Conservation (phyloP, 2,113 vertebrate genomes). For the Chlorocebus sabaeus region DNA sequence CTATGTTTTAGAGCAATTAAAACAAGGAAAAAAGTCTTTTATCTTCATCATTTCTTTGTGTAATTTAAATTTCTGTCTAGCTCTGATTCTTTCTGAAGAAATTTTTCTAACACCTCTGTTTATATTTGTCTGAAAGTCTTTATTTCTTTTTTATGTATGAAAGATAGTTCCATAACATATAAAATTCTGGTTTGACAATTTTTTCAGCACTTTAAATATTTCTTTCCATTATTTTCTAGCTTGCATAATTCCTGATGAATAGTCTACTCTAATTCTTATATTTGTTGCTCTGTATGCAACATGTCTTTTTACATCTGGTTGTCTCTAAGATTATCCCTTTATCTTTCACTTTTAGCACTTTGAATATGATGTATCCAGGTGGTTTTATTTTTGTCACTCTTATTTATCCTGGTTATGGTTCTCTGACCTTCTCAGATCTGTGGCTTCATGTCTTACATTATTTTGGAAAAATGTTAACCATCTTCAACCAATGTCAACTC, state of each 20-base stretch:
- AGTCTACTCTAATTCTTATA: neutral
- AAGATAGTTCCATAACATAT: neutral
- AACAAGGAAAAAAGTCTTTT: neutral
- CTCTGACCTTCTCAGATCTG: neutral
- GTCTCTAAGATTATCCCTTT: neutral
- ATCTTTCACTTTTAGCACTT: neutral
- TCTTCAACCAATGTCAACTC: neutral
- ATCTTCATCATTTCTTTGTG: neutral
- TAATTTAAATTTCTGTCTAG: neutral
- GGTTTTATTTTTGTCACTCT: neutral
- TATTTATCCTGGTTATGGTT: neutral
- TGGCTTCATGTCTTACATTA: neutral
- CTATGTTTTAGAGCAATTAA: neutral
- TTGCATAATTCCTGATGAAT: neutral
- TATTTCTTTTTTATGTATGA: neutral
- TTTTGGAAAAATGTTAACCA: neutral
- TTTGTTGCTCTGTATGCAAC: neutral
- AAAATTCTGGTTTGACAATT: neutral
- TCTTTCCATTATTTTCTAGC: neutral
- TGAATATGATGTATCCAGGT: neutral
- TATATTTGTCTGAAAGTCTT: neutral
- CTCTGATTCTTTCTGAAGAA: neutral
- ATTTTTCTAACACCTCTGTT: neutral
- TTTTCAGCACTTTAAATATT: neutral
- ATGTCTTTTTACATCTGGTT: neutral